Conservation (phyloP, 2,888 invertebrate genomes). For the Stenodema calcarata region DNA sequence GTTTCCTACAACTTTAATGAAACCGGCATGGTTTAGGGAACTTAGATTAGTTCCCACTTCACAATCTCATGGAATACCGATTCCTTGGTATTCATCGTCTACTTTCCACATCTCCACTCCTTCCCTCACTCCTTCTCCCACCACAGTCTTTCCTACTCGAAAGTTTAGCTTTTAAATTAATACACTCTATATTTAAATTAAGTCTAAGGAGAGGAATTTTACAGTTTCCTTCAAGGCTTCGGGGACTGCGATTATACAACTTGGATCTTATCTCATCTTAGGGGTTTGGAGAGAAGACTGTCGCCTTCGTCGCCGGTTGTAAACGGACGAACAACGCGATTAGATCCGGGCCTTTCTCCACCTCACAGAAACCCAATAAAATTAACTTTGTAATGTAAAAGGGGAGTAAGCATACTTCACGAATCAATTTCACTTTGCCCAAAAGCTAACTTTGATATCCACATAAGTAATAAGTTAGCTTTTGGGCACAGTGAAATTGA, state of each 20-base stretch:
- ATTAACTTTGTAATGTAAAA: neutral
- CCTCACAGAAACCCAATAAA: neutral
- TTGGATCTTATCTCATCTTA: slow-evolving; percentile 11
- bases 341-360: neutral
- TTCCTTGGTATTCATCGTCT: slow-evolving; percentile 52
- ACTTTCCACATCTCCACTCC: slow-evolving; percentile 43
- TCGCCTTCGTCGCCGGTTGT: neutral
- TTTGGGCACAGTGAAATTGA: too few relatives aligned
- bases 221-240: slow-evolving; percentile 23
- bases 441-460: too few relatives aligned
- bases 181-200: slow-evolving; percentile 42
- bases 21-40: slow-evolving; percentile 49
- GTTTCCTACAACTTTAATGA: slow-evolving; percentile 50
- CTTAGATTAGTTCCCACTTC: slow-evolving; percentile 53
- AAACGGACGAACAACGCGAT: neutral
- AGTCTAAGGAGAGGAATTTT: slow-evolving; percentile 27
- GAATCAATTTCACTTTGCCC: neutral
- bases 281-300: neutral
- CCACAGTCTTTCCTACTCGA: neutral
- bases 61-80: slow-evolving; percentile 54
- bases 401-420: neutral
- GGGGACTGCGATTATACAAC: slow-evolving; percentile 25
- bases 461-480: too few relatives aligned
- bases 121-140: neutral
- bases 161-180: slow-evolving; percentile 39